phyloP scores from a whole-genome alignment of 37 sponge, comb jelly and placozoan species.

The Cliona cf. orientalis region DNA sequence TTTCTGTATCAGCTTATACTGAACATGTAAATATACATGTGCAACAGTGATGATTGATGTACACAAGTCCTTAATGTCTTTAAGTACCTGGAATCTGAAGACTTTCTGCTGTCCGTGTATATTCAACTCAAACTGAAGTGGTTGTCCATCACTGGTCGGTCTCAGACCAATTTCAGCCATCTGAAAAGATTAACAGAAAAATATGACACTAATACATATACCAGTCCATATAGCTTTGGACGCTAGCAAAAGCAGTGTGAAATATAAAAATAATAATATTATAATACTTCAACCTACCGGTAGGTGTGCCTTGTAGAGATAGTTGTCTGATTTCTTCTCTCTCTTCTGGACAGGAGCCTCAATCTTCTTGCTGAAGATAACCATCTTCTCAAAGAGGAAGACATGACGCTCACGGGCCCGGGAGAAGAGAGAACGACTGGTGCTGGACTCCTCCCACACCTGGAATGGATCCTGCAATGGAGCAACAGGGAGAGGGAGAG shows the following conservation, averaged over 20 bases:
- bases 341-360: constrained; percentile 36
- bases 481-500: too few species aligned
- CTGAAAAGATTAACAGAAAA: too few species aligned
- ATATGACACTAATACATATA: too few species aligned
- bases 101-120: constrained; percentile 52
- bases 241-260: too few species aligned
- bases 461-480: constrained; percentile 74
- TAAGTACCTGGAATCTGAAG: constrained; percentile 46
- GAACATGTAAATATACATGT: too few species aligned
- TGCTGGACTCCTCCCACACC: constrained; percentile 55
- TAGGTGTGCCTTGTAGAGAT: constrained; percentile 66
- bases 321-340: constrained; percentile 55
- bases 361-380: constrained; percentile 79
- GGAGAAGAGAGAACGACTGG: constrained; percentile 53
- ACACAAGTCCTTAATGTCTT: background rate
- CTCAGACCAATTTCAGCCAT: constrained; percentile 50
- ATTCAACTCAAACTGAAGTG: constrained; percentile 34
- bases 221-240: too few species aligned
- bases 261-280: too few species aligned
- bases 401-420: constrained; percentile 64
- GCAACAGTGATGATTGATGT: too few species aligned
- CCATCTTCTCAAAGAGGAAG: constrained; percentile 86
- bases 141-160: constrained; percentile 34
- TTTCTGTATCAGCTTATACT: too few species aligned
- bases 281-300: constrained; percentile 28